Percentiles rank a stretch among this genome's conserved stretches.
Evolutionary conservation across 2,888 invertebrate species (phyloP).

Genomic region (Netelia fuscicornis): DNA sequence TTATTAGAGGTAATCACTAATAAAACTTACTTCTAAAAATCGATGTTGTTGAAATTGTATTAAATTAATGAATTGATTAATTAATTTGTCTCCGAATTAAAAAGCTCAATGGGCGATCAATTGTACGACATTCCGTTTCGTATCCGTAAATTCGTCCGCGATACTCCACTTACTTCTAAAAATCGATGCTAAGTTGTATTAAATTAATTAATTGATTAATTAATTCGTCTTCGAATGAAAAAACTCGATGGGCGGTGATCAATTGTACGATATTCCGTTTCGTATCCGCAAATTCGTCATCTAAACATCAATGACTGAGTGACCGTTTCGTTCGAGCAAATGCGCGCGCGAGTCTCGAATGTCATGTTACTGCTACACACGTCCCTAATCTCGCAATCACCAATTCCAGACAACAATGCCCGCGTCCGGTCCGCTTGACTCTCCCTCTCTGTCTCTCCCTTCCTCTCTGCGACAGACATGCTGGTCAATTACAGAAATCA

Average conservation of each 20-base stretch:
- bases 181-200: neutral
- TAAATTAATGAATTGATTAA: too few species aligned
- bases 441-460: constrained; percentile 14
- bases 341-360: constrained; percentile 6
- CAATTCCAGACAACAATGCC: constrained; percentile 68
- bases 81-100: neutral
- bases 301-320: constrained; percentile 40
- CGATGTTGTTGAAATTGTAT: too few species aligned
- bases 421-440: constrained; percentile 58
- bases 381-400: constrained; percentile 62
- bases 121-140: neutral
- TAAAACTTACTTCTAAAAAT: neutral
- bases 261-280: neutral
- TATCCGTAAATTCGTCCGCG: neutral
- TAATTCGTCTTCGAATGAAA: neutral
- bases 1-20: too few species aligned
- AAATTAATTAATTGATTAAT: too few species aligned
- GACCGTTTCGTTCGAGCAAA: constrained; percentile 24
- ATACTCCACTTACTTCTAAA: neutral
- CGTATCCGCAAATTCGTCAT: neutral
- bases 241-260: neutral
- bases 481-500: constrained; percentile 64
- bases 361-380: constrained; percentile 10
- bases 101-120: neutral
- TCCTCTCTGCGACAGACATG: constrained; percentile 7